Percentiles rank a stretch among this genome's conserved stretches.
These are phyloP conservation scores for Dasypogon diadema DNA, from an alignment of 2,888 invertebrate species.

Conservation along the genomic window DNA sequence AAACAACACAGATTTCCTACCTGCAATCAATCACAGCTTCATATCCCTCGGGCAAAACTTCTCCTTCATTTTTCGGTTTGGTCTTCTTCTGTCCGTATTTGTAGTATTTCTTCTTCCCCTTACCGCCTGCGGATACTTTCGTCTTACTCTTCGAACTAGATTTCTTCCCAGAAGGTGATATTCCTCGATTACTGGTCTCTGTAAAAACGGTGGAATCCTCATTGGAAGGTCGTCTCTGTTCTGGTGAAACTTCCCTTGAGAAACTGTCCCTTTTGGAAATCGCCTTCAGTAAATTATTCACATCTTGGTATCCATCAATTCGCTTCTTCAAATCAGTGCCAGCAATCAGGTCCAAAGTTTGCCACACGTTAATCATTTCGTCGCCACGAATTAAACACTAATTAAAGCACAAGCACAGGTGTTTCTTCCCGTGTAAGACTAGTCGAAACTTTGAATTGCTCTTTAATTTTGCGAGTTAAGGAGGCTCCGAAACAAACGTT, in stretches of 20 bases:
- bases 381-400: background rate
- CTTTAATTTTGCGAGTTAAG: conserved; percentile 10
- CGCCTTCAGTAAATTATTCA: conserved; percentile 6
- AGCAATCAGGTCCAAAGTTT: conserved; percentile 65
- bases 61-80: background rate
- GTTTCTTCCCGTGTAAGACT: background rate
- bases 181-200: background rate
- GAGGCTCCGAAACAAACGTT: background rate
- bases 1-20: conserved; percentile 62
- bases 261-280: conserved; percentile 36
- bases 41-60: conserved; percentile 60
- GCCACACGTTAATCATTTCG: conserved; percentile 65
- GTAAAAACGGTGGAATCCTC: background rate
- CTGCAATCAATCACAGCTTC: conserved; percentile 66
- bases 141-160: background rate
- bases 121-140: background rate
- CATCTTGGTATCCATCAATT: conserved; percentile 24
- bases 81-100: conserved; percentile 2
- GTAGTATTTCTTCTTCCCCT: background rate
- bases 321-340: conserved; percentile 59
- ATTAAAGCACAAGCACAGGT: background rate
- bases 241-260: background rate
- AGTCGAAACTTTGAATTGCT: conserved; percentile 14
- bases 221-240: background rate
- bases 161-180: background rate